Conservation (phyloP, 2,888 invertebrate genomes). For the Lasioglossum calceatum region DNA sequence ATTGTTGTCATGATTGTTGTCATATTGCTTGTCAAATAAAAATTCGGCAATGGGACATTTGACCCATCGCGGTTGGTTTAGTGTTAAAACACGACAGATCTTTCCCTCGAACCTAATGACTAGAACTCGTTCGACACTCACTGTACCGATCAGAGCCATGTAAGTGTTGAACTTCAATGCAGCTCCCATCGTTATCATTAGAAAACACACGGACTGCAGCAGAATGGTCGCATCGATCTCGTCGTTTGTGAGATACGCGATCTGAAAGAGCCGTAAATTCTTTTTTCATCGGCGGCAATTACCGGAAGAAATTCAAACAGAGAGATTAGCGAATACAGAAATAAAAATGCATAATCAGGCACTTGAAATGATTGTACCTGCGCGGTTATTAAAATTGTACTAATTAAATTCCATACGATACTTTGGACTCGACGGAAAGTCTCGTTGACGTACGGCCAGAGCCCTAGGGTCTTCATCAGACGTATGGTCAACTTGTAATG, state of each 20-base stretch:
- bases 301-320: too few relatives aligned
- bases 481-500: neutral
- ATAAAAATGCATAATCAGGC: neutral
- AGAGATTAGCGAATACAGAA: too few relatives aligned
- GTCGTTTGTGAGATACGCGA: accelerated
- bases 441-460: neutral
- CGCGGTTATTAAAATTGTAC: neutral
- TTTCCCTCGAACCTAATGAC: too few relatives aligned
- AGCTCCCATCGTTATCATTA: neutral
- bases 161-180: neutral
- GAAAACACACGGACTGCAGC: neutral
- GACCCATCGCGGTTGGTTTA: too few relatives aligned
- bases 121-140: neutral
- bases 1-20: too few relatives aligned
- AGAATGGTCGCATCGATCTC: too few relatives aligned
- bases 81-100: too few relatives aligned
- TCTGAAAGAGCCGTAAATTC: neutral
- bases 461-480: neutral
- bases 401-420: neutral
- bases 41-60: too few relatives aligned
- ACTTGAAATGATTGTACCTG: neutral
- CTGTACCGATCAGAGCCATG: neutral
- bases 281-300: neutral
- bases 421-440: neutral
- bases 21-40: too few relatives aligned